Conservation (phyloP, 2,888 invertebrate genomes). For the Chymomyza caudatula region DNA sequence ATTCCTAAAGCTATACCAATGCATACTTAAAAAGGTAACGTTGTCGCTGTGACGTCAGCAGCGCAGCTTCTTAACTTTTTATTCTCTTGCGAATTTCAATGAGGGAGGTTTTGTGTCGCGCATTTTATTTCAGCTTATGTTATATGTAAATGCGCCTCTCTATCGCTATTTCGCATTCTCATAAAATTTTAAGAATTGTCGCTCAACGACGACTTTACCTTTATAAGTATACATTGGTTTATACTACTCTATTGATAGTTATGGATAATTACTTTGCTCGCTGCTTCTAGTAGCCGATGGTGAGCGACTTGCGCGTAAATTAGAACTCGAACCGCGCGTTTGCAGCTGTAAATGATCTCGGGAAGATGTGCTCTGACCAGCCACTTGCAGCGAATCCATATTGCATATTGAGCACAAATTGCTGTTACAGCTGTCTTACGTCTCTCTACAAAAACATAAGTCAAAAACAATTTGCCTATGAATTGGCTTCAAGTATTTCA, state of each 20-base stretch:
- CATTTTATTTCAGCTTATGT: too few species aligned
- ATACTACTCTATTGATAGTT: slow-evolving; percentile 9
- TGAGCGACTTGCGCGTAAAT: slow-evolving; percentile 74
- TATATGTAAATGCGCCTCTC: too few species aligned
- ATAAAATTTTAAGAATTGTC: too few species aligned
- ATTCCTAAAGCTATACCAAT: not conserved
- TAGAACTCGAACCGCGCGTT: slow-evolving; percentile 57
- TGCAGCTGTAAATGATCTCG: slow-evolving; percentile 58
- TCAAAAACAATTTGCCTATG: not conserved
- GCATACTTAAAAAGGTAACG: too few species aligned
- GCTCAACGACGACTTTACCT: too few species aligned
- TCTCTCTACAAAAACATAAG: not conserved
- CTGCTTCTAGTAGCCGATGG: slow-evolving; percentile 73
- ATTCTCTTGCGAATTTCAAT: too few species aligned
- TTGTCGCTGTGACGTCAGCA: too few species aligned
- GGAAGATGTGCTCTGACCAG: slow-evolving; percentile 31
- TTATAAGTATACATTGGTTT: too few species aligned
- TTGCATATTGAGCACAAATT: slow-evolving; percentile 41
- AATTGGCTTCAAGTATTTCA: not conserved
- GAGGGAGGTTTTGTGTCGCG: too few species aligned
- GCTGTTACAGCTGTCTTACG: not conserved
- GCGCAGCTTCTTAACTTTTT: too few species aligned
- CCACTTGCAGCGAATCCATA: slow-evolving; percentile 56
- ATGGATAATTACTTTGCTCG: slow-evolving; percentile 74
- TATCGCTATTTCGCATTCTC: too few species aligned